Evolutionary conservation across 2,888 invertebrate genomes (phyloP), one percentile per base, ranked within the genome.

Genomic region (Acronicta aceris): DNA sequence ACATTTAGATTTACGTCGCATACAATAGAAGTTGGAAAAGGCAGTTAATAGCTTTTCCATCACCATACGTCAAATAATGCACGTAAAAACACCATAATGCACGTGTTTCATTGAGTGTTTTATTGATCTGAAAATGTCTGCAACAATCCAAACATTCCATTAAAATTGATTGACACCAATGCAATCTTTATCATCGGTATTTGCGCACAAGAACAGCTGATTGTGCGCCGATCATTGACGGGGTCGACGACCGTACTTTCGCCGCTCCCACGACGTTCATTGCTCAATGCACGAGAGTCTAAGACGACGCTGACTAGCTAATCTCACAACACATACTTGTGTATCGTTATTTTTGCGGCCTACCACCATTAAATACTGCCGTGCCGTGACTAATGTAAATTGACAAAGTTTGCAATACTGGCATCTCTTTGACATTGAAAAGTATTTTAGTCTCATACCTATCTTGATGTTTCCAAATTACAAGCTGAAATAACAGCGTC

Each of bases 191-290:
- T 80, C 74, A 76, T 76, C 76, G 76, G 81, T 81, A 82, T 84
- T 85, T 79, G 82, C 81, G 81, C 82, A 82, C 72, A 87, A 89
- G 90, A 93, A 92, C 94, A 94, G 94, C 94, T 94, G 94, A 93
- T 92, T 88, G 86, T 89, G 83, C 82, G 80, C 82, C 71, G 85
- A 87, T 85, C 85, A 86, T 70, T 76, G 87, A 75, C 87, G 87
- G 85, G 92, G 89, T 93, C 90, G 84, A 85, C 85, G 93, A 89
- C 92, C 94, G 88, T 78, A 92, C 93, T 94, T 94, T 94, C 93
- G 93, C 92, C 91, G 88, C 89, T 92, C 91, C 92, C 92, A 91
- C 92, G 90, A 79, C 87, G 88, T 62, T 74, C 62, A 67, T 92
- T 89, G 91, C 91, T 89, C 89, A 89, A 92, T 85, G 81, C 74